These are phyloP conservation scores for Arothron firmamentum DNA, from an alignment of 2,113 vertebrate genomes.

Conservation along the genomic window DNA sequence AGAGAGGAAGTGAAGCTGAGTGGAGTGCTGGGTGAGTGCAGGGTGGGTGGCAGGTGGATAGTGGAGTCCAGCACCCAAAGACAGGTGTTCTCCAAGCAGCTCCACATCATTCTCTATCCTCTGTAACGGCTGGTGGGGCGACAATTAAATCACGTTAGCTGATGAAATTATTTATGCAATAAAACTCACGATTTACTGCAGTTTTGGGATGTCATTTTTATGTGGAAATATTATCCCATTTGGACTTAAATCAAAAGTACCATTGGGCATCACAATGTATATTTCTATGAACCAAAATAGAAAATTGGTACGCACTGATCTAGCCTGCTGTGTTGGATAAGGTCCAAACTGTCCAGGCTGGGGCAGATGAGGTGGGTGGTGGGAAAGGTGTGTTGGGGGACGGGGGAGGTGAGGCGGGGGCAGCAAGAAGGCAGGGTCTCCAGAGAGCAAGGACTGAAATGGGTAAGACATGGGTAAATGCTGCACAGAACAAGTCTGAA, in stretches of 20 bases:
- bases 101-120: conserved; percentile 99
- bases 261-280: no score
- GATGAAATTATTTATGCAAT: not conserved
- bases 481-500: conserved; percentile 96
- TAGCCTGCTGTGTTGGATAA: conserved; percentile 91
- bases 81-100: conserved; percentile 91
- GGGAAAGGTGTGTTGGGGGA: conserved; percentile 64
- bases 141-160: not conserved
- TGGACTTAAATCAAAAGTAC: no score
- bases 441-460: conserved; percentile 94
- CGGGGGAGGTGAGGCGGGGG: conserved; percentile 89
- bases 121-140: conserved; percentile 83
- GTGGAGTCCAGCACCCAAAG: conserved; percentile 87
- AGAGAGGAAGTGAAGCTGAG: conserved; percentile 91
- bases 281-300: no score
- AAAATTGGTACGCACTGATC: conserved; percentile 81
- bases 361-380: conserved; percentile 90
- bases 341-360: conserved; percentile 93
- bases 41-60: conserved; percentile 89
- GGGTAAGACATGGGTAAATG: conserved; percentile 94
- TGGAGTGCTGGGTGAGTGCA: conserved; percentile 85
- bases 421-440: conserved; percentile 90
- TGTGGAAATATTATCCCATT: no score
- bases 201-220: no score
- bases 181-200: not conserved